Evolutionary conservation across 1,140 invertebrate species (phyloP), one percentile per base, ranked within the genome.

Genomic region (Drosophila neocordata): DNA sequence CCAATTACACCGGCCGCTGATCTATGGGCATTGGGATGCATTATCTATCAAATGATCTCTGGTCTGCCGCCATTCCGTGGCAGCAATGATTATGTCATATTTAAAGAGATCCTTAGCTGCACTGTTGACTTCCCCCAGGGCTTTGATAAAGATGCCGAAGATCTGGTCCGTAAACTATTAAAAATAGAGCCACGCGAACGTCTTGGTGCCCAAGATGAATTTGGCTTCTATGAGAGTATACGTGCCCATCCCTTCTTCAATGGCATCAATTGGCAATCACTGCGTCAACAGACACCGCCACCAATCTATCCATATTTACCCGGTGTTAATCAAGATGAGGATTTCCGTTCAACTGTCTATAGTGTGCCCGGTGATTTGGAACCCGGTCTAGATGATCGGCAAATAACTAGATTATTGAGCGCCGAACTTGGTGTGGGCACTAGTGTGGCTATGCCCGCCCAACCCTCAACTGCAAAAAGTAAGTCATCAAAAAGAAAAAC

Each of bases 1-100:
- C 94, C 94, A 1, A 95, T 96, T 20, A 95, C 95, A 18, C 94
- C 94, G 69, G 95, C 97, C 13, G 97, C 97, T 5, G 99, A 99
- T 93, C 93, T 99, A n/a, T 99, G 99, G 99, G 98, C 98, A 0
- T 93, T 99, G 27, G 99, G 98, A 4, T 99, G 98, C 92, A 98
- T 99, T 65, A 93, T 99, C 48, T 99, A 98, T 92, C 98, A 99
- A 93, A 98, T 99, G 96, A 95, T 99, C 20, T 95, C 97, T 7
- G 98, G 98, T 4, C 85, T 96, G 77, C 97, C 97, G 27, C 98
- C 98, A 0, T 99, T 99, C 92, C 94, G 96, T 71, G 97, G 96
- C 41, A 94, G 96, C 65, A 98, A 96, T 92, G 99, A 99, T 91
- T 99, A 98, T 93, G 94, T 98, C 69, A 99, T 99, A 56, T 99